Percentiles rank a stretch among this genome's conserved stretches.
Evolutionary conservation across 2,797 vertebrate genomes (phyloP).

Genomic region (Etheostoma nigrum): DNA sequence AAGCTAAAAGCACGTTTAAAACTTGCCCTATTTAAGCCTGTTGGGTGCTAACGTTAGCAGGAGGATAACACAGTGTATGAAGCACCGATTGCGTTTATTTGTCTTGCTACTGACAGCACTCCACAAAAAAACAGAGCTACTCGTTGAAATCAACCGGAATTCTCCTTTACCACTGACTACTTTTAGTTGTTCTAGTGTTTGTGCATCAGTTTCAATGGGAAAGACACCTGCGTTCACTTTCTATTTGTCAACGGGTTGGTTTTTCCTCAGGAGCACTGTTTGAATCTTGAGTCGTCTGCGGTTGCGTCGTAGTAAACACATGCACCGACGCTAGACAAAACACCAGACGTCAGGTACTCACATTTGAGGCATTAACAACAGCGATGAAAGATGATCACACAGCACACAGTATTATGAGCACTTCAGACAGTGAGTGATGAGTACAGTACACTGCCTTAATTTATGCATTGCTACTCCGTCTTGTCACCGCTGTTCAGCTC

Average conservation of each 20-base stretch:
- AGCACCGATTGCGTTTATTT: too few species aligned
- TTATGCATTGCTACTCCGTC: constrained; percentile 79
- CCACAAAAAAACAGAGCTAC: too few species aligned
- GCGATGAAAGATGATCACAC: constrained; percentile 67
- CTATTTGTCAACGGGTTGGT: not conserved
- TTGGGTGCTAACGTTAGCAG: too few species aligned
- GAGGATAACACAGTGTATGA: too few species aligned
- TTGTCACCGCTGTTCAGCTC: constrained; percentile 76
- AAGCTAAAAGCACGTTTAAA: too few species aligned
- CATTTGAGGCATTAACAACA: constrained; percentile 61
- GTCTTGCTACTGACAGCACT: too few species aligned
- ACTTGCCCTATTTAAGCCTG: too few species aligned
- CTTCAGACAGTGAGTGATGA: constrained; percentile 75
- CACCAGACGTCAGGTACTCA: constrained; percentile 43
- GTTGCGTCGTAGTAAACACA: constrained; percentile 28
- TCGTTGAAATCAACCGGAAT: too few species aligned
- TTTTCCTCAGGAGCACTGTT: constrained; percentile 22
- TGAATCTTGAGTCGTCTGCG: constrained; percentile 3
- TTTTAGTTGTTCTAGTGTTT: not conserved
- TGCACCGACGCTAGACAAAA: constrained; percentile 15
- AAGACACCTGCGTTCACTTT: constrained; percentile 18
- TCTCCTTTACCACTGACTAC: not conserved
- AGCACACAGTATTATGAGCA: constrained; percentile 64
- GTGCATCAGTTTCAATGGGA: not conserved
- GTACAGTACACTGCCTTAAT: constrained; percentile 73